Conservation (phyloP, 2,888 invertebrate genomes). For the Polyommatus icarus region DNA sequence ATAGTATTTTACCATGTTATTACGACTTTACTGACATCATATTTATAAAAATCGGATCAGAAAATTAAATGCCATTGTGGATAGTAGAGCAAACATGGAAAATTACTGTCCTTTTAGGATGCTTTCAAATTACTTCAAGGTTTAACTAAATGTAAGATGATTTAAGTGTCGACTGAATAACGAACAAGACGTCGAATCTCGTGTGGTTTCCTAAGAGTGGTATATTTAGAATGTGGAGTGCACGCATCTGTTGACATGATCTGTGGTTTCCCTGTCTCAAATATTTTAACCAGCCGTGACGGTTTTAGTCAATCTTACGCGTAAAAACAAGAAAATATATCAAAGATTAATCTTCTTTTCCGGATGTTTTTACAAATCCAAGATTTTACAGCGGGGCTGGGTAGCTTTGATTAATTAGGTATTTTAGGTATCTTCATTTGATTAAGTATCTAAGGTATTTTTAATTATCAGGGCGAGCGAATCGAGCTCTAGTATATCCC, state of each 20-base stretch:
- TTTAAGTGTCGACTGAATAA: background rate
- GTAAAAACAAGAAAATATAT: background rate
- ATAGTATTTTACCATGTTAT: too few species aligned
- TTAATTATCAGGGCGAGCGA: too few species aligned
- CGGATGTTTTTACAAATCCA: background rate
- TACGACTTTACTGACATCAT: too few species aligned
- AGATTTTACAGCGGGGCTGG: background rate
- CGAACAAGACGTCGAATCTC: background rate
- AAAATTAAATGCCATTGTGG: too few species aligned
- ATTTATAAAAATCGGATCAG: too few species aligned
- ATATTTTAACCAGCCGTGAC: slow-evolving; percentile 1
- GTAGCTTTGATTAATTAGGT: too few species aligned
- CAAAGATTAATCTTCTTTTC: background rate
- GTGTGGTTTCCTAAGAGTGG: slow-evolving; percentile 19
- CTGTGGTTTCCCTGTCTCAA: background rate
- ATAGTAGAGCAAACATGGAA: too few species aligned
- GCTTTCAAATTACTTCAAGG: too few species aligned
- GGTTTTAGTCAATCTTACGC: background rate
- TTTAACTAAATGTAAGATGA: background rate
- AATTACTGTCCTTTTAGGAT: too few species aligned
- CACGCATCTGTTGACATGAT: slow-evolving; percentile 12
- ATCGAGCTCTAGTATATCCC: too few species aligned
- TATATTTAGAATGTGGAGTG: slow-evolving; percentile 26
- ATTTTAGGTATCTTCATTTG: too few species aligned
- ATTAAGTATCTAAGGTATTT: too few species aligned